These are phyloP conservation scores for Delia radicum DNA, from an alignment of 1,140 invertebrate species.

Conservation along the genomic window DNA sequence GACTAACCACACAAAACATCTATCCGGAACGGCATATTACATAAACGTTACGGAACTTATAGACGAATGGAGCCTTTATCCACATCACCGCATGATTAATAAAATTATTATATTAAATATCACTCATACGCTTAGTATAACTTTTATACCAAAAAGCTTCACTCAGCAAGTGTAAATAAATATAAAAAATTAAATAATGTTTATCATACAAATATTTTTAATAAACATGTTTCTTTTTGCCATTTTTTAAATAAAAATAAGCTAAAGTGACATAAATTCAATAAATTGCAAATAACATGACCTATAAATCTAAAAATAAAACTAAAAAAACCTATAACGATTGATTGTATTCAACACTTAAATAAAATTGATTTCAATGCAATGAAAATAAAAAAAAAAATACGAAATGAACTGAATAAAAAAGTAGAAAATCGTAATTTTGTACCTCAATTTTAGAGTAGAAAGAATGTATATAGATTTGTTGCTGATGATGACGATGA, in stretches of 20 bases:
- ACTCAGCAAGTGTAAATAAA: too few relatives aligned
- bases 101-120: too few relatives aligned
- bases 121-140: too few relatives aligned
- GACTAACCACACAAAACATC: too few relatives aligned
- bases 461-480: neutral
- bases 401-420: neutral
- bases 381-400: neutral
- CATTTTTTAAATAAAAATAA: neutral
- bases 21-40: too few relatives aligned
- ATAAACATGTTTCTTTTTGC: neutral
- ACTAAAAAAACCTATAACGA: neutral
- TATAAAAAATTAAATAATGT: too few relatives aligned
- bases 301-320: conserved; percentile 9
- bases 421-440: conserved; percentile 2
- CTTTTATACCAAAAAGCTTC: too few relatives aligned
- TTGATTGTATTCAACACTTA: conserved; percentile 12
- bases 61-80: too few relatives aligned
- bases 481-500: neutral
- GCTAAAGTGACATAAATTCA: neutral
- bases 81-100: too few relatives aligned
- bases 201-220: neutral
- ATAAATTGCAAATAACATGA: conserved; percentile 5
- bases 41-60: too few relatives aligned
- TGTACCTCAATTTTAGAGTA: neutral
- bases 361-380: neutral